Conservation (phyloP, 2,113 vertebrate species). For the Lepus timidus region DNA sequence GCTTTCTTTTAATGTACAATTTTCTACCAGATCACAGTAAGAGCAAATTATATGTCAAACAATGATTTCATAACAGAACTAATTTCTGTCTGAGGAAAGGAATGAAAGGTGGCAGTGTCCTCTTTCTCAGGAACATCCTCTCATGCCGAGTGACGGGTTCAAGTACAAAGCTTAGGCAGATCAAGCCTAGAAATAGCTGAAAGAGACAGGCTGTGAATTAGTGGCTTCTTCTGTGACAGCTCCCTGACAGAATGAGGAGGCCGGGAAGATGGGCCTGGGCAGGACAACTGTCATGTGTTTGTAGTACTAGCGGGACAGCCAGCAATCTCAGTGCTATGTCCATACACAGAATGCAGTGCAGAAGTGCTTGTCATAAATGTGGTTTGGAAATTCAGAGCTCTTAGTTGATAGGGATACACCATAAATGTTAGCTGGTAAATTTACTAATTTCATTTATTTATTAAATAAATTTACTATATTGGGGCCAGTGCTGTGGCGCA, state of each 20-base stretch:
- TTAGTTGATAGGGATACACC: neutral
- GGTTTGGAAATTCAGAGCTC: neutral
- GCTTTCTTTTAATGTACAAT: conserved; percentile 12
- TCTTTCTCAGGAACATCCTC: neutral
- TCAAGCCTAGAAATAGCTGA: neutral
- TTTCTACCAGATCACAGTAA: conserved; percentile 28
- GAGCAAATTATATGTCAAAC: conserved; percentile 37
- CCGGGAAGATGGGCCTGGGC: neutral
- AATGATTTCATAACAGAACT: conserved; percentile 31
- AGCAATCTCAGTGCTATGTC: neutral
- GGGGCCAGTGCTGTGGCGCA: no score
- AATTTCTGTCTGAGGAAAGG: conserved; percentile 41
- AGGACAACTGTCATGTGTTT: neutral
- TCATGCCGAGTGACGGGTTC: neutral
- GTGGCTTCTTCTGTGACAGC: neutral
- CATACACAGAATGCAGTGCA: neutral
- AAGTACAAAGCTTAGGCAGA: conserved; percentile 21
- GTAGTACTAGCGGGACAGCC: neutral
- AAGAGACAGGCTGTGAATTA: conserved; percentile 41
- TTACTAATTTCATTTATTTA: no score
- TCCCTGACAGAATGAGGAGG: neutral
- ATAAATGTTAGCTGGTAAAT: neutral
- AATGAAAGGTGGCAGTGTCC: neutral
- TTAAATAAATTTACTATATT: neutral
- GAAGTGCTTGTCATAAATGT: neutral